phyloP scores from a whole-genome alignment of 2,113 vertebrate genomes.

The Genyomyrus donnyi region DNA sequence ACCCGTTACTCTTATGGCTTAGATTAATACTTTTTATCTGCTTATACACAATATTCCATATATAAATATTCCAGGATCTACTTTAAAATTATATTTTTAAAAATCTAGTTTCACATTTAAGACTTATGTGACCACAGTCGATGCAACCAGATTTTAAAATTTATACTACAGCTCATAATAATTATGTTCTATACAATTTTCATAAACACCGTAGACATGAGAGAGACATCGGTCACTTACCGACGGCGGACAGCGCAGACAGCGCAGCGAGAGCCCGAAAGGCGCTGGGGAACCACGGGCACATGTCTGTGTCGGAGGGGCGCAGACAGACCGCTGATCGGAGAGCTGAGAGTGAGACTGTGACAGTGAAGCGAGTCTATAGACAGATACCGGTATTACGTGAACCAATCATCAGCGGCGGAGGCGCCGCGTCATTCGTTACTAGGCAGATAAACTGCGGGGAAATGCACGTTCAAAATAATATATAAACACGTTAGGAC shows the following conservation, averaged over 20 bases:
- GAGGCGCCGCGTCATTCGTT: slow-evolving; percentile 6
- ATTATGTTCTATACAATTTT: background rate
- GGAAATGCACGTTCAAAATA: background rate
- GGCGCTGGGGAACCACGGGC: no score
- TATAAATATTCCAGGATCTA: background rate
- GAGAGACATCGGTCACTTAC: no score
- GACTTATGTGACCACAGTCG: background rate
- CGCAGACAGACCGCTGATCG: no score
- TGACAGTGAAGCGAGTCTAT: no score
- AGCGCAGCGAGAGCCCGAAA: no score
- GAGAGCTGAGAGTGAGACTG: background rate
- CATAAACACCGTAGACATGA: background rate
- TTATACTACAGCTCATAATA: background rate
- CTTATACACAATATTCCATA: background rate
- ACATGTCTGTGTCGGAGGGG: no score
- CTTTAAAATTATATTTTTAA: background rate
- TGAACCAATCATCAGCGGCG: background rate
- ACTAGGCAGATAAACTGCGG: background rate
- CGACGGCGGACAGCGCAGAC: no score
- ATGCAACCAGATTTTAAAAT: background rate
- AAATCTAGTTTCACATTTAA: background rate
- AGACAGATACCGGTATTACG: background rate
- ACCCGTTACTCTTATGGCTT: background rate
- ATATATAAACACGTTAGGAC: background rate
- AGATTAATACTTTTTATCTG: background rate